Conservation (phyloP, 2,888 invertebrate genomes). For the Syrphus vitripennis region DNA sequence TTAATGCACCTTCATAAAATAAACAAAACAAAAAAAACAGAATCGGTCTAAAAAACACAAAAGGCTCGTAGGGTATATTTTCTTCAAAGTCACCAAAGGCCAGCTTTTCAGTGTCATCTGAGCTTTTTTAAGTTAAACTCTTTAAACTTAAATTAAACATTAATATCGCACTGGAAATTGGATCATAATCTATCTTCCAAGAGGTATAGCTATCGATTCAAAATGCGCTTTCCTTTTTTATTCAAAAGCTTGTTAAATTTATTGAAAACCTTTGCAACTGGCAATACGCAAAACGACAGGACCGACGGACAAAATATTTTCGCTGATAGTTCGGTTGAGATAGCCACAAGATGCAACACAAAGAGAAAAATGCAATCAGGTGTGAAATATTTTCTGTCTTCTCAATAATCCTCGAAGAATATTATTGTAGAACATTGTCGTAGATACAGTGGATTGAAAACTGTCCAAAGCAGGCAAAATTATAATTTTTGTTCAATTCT, state of each 20-base stretch:
- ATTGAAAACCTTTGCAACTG: neutral
- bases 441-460: neutral
- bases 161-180: no score
- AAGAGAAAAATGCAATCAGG: conserved; percentile 64
- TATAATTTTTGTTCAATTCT: no score
- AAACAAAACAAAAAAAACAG: neutral
- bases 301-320: neutral
- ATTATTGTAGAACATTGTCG: conserved; percentile 15
- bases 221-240: neutral
- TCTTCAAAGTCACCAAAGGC: no score
- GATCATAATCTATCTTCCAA: no score
- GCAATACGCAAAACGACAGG: neutral
- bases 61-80: no score
- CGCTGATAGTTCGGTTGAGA: conserved; percentile 40
- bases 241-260: neutral
- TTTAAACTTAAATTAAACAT: no score
- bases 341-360: conserved; percentile 57
- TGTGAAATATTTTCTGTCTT: conserved; percentile 53
- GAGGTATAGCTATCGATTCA: no score
- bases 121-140: no score
- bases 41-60: no score
- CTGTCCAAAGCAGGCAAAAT: neutral
- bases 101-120: no score
- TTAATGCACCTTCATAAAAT: neutral
- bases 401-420: neutral